These are phyloP conservation scores for Serinus canaria DNA, from an alignment of 2,113 vertebrate species.

Conservation along the genomic window DNA sequence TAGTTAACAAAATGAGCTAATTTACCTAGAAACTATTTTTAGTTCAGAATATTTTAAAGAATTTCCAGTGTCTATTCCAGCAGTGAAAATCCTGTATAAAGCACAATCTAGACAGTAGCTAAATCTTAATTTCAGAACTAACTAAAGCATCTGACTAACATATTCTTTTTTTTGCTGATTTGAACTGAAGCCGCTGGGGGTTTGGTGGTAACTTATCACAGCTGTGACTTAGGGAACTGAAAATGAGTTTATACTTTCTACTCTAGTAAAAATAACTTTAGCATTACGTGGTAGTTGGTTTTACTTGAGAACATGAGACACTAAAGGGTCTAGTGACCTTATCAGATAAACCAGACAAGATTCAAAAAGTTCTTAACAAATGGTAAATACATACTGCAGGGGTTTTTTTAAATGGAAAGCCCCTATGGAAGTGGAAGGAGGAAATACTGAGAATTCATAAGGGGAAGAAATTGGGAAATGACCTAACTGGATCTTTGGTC, in stretches of 20 bases:
- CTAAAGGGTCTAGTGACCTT: background rate
- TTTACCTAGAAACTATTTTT: background rate
- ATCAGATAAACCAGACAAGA: background rate
- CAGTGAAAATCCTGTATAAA: background rate
- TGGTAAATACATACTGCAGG: background rate
- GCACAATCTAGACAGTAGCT: background rate
- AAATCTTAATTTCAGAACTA: background rate
- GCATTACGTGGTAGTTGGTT: background rate
- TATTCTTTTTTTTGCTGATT: background rate
- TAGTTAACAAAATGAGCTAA: background rate
- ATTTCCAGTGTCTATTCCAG: background rate
- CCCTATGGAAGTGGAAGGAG: background rate
- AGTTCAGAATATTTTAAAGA: background rate
- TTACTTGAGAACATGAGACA: background rate
- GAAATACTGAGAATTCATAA: background rate
- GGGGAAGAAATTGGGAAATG: constrained; percentile 10
- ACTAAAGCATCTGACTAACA: background rate
- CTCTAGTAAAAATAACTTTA: background rate
- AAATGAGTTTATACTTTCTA: background rate
- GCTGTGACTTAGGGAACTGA: background rate
- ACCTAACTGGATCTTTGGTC: constrained; percentile 32
- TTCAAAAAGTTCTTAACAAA: background rate
- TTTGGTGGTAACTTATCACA: background rate
- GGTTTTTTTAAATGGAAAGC: background rate
- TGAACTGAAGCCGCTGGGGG: background rate